Evolutionary conservation across 2,797 vertebrate genomes (phyloP).

Genomic region (Emys orbicularis): DNA sequence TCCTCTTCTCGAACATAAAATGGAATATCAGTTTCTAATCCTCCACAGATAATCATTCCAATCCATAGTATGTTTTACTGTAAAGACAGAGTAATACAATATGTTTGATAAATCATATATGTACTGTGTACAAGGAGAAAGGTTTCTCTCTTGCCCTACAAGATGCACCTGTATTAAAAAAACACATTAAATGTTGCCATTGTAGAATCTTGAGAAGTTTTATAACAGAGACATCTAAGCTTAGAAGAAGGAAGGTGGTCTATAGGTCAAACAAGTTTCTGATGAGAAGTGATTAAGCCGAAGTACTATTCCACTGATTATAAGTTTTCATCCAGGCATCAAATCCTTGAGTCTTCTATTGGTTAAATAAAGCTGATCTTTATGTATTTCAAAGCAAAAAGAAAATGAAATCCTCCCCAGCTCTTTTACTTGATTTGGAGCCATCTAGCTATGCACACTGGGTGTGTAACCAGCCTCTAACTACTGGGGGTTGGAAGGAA

Average conservation of each 20-base stretch:
- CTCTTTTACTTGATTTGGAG: constrained; percentile 53
- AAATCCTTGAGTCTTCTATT: constrained; percentile 29
- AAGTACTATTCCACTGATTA: constrained; percentile 45
- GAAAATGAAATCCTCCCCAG: constrained; percentile 45
- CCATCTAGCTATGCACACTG: neutral
- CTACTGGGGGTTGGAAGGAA: neutral
- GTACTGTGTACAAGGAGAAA: constrained; percentile 27
- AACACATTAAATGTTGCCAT: neutral
- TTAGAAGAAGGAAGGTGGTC: constrained; percentile 62
- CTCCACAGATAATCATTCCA: constrained; percentile 48
- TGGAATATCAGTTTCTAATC: constrained; percentile 49
- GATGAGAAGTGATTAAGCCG: constrained; percentile 62
- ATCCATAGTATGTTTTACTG: constrained; percentile 5
- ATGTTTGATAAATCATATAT: constrained; percentile 39
- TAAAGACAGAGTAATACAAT: constrained; percentile 38
- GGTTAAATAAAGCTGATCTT: constrained; percentile 61
- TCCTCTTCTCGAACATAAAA: constrained; percentile 53
- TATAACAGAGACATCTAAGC: constrained; percentile 59
- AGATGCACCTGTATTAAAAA: constrained; percentile 8
- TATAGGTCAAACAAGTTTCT: constrained; percentile 65
- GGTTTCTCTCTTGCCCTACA: constrained; percentile 50
- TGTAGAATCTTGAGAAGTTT: constrained; percentile 54
- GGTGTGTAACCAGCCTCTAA: constrained; percentile 25
- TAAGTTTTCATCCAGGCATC: constrained; percentile 58
- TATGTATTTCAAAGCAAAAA: constrained; percentile 54